Conservation (phyloP, 2,113 vertebrate genomes). For the Oreochromis tanganicae region DNA sequence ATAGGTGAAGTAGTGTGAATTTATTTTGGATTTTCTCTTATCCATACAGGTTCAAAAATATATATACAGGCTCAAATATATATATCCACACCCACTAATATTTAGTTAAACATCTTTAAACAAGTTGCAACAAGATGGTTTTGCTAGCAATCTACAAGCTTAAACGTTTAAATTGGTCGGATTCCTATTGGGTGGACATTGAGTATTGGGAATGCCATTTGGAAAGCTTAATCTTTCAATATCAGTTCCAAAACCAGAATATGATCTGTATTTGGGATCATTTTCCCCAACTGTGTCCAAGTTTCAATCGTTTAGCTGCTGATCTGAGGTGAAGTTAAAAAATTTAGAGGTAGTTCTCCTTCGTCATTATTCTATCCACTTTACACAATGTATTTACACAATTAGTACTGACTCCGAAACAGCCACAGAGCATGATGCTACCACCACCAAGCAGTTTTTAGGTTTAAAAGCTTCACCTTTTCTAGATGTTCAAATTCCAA, state of each 20-base stretch:
- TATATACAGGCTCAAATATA: not conserved
- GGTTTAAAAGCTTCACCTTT: not conserved
- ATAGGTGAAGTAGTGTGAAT: not conserved
- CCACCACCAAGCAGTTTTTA: not conserved
- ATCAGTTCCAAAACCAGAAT: not conserved
- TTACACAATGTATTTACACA: not conserved
- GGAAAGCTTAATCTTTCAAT: not conserved
- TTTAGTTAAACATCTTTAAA: not conserved
- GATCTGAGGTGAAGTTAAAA: not conserved
- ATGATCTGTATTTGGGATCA: not conserved
- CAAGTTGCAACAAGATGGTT: not conserved
- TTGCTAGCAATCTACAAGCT: not conserved
- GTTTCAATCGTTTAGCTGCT: not conserved
- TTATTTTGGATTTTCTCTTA: not conserved
- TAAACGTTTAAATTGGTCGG: not conserved
- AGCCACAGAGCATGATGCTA: not conserved
- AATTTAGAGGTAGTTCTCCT: not conserved
- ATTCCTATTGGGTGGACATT: not conserved
- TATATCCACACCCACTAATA: not conserved
- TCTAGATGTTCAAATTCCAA: not conserved
- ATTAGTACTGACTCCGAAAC: not conserved
- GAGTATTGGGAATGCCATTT: too few relatives aligned
- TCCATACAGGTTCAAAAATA: not conserved
- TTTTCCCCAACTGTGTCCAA: not conserved
- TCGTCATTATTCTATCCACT: not conserved